These are phyloP conservation scores for Tadarida brasiliensis DNA, from an alignment of 2,797 vertebrate genomes.

Conservation along the genomic window DNA sequence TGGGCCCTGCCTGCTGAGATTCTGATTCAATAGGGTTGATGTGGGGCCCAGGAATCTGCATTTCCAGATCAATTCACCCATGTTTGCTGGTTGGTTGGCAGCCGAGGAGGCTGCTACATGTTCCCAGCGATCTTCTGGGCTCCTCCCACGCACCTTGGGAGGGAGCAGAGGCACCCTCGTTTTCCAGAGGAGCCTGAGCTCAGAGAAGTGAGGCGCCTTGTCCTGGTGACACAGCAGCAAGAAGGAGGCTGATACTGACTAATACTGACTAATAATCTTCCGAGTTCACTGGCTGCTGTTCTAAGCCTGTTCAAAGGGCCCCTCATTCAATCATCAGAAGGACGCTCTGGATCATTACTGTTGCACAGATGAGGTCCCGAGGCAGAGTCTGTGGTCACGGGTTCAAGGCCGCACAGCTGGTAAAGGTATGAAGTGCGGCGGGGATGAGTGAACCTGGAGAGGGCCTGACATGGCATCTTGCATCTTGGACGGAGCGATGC, in stretches of 20 bases:
- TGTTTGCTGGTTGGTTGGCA: background rate
- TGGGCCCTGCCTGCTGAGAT: background rate
- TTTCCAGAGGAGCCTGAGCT: background rate
- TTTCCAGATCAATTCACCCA: background rate
- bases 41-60: background rate
- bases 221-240: background rate
- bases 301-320: background rate
- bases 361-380: background rate
- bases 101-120: background rate
- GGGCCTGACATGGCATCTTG: background rate
- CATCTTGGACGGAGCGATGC: background rate
- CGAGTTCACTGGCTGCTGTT: background rate
- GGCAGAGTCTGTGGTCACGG: background rate
- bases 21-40: background rate
- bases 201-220: background rate
- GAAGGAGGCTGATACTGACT: background rate
- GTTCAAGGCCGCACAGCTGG: background rate
- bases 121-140: background rate
- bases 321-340: background rate
- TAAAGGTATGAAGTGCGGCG: background rate
- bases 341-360: background rate
- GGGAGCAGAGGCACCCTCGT: background rate
- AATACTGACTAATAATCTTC: background rate
- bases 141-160: background rate
- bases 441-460: background rate